Conservation (phyloP, 2,888 invertebrate species). For the Magallana nippona region DNA sequence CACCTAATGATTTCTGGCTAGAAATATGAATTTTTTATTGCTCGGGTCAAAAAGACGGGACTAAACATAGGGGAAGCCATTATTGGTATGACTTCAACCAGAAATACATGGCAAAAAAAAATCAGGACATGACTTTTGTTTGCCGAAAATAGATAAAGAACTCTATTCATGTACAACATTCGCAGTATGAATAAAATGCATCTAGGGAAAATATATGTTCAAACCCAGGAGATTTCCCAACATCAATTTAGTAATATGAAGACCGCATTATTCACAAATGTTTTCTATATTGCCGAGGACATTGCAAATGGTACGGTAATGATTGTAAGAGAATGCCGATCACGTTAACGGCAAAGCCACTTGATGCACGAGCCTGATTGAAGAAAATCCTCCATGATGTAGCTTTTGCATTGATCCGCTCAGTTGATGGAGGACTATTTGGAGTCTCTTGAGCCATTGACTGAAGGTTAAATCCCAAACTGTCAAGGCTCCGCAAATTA, state of each 20-base stretch:
- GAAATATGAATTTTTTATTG: slow-evolving; percentile 32
- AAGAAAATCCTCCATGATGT: slow-evolving; percentile 9
- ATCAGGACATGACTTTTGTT: neutral
- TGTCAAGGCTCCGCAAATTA: slow-evolving; percentile 27
- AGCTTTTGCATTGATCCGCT: slow-evolving; percentile 21
- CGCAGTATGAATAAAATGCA: neutral
- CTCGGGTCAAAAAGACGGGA: slow-evolving; percentile 19
- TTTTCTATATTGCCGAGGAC: neutral
- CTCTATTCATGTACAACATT: neutral
- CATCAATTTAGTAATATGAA: neutral
- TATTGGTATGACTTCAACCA: neutral
- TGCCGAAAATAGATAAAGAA: neutral
- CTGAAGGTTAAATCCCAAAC: slow-evolving; percentile 26
- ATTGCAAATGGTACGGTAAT: neutral
- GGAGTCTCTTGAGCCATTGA: slow-evolving; percentile 32
- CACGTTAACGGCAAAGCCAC: slow-evolving; percentile 20
- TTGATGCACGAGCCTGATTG: slow-evolving; percentile 26
- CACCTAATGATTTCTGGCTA: slow-evolving; percentile 11
- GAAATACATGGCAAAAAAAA: neutral
- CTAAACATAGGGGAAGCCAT: neutral
- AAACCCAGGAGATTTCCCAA: slow-evolving; percentile 6
- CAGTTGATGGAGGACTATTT: slow-evolving; percentile 2
- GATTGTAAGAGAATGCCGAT: slow-evolving; percentile 24
- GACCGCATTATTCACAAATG: neutral
- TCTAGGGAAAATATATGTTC: neutral